Base-by-base conservation (phyloP, 2,113 vertebrate species). In the Morone saxatilis region DNA sequence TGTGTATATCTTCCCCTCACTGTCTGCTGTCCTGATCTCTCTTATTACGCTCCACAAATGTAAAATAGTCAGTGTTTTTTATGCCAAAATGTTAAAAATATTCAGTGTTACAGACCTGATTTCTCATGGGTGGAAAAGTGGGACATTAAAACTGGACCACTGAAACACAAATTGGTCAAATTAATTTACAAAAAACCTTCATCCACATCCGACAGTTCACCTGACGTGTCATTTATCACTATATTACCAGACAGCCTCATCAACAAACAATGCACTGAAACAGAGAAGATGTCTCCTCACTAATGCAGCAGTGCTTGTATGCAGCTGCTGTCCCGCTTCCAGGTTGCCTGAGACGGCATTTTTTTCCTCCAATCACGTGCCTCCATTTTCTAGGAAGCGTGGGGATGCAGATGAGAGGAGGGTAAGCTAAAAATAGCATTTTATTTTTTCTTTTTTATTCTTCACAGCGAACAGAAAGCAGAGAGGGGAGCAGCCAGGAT, bases 321-420 rank as follows among this genome's bases (percentile, higher is more conserved):
- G 70, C 76, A 80, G 77, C 77, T 71, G 79, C 78, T 73, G 47
- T 76, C 56, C 47, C 80, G 71, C 82, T 81, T 51, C 40, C 50
- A 47, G 74, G 67, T 86, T 84, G 66, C 66, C 83, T 74, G 81
- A 90, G 87, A 91, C 14, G 57, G 76, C 89, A 81, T 79, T 71
- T 68, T 9, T 68, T 88, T 86, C 84, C 79, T 86, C 91, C 88
- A 86, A 87, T 92, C 89, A 92, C 76, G 45, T 88, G 88, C 53
- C 86, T 78, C 80, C 78, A 87, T 88, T 47, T 88, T 90, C 88
- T 40, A 88, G 86, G 86, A 91, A 92, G 89, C 60, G 25, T 60
- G 81, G 77, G 76, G 90, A 92, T 91, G 89, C 86, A 93, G 93
- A 92, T 89, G 91, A 92, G 85, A 86, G 83, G 75, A 87, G 72